These are phyloP conservation scores for Diplazon laetatorius DNA, from an alignment of 2,888 invertebrate species.

Conservation along the genomic window DNA sequence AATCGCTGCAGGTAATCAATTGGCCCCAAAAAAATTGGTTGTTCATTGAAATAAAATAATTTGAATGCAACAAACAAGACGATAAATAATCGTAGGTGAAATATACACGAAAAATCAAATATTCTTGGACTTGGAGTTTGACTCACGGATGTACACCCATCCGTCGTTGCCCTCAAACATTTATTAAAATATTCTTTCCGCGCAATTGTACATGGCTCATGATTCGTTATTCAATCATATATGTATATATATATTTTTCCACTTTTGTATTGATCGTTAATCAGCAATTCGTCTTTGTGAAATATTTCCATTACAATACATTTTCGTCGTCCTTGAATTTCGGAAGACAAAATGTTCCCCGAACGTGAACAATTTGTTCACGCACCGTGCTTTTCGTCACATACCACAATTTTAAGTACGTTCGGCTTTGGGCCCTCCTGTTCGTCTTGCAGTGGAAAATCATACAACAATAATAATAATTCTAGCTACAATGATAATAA, in stretches of 20 bases:
- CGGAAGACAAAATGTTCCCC: conserved; percentile 7
- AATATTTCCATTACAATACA: conserved; percentile 14
- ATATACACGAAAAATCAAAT: background rate
- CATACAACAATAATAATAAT: conserved; percentile 46
- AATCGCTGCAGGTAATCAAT: no score
- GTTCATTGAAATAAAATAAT: no score
- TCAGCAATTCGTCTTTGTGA: conserved; percentile 7
- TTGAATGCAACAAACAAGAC: background rate
- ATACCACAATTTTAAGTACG: conserved; percentile 63
- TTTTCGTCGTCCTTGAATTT: background rate
- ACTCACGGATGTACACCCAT: conserved; percentile 42
- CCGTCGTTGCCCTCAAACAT: conserved; percentile 41
- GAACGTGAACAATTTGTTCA: conserved; percentile 11
- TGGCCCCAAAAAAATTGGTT: no score
- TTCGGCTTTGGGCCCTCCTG: conserved; percentile 53
- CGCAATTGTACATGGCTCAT: conserved; percentile 53
- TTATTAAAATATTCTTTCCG: conserved; percentile 64
- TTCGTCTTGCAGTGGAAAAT: conserved; percentile 51
- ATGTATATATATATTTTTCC: conserved; percentile 23
- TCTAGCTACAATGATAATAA: conserved; percentile 51
- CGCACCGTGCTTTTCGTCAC: conserved; percentile 30
- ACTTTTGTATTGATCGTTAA: conserved; percentile 2
- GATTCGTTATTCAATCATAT: conserved; percentile 46
- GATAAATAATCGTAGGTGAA: background rate
- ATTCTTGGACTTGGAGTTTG: conserved; percentile 16